These are phyloP conservation scores for Apoda limacodes DNA, from an alignment of 2,888 invertebrate genomes.

Conservation along the genomic window DNA sequence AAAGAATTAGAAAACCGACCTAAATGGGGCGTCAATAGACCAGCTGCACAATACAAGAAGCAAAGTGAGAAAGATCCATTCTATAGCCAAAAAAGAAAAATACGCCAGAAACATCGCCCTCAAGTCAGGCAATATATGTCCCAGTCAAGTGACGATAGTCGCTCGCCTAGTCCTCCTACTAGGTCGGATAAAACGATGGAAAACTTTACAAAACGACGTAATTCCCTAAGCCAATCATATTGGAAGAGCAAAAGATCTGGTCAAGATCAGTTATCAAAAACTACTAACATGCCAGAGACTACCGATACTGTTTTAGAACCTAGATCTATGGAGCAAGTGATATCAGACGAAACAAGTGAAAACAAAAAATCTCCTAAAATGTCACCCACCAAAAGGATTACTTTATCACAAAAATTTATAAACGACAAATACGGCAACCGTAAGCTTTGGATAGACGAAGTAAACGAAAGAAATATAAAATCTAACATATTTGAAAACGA, in stretches of 20 bases:
- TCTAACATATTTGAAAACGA: constrained; percentile 41
- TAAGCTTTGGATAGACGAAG: constrained; percentile 57
- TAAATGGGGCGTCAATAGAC: constrained; percentile 82
- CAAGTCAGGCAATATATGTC: constrained; percentile 65
- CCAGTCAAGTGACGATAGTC: constrained; percentile 74
- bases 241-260: constrained; percentile 58
- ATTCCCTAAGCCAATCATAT: constrained; percentile 60
- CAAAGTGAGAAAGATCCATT: constrained; percentile 92
- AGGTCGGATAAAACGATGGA: constrained; percentile 47
- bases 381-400: constrained; percentile 48
- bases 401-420: constrained; percentile 62
- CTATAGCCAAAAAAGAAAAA: constrained; percentile 78
- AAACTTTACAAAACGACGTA: constrained; percentile 47
- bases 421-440: constrained; percentile 66
- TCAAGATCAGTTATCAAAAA: constrained; percentile 44
- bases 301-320: constrained; percentile 27
- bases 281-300: constrained; percentile 53
- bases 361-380: constrained; percentile 49
- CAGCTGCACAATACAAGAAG: constrained; percentile 85
- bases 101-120: constrained; percentile 73
- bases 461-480: constrained; percentile 41
- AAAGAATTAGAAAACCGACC: constrained; percentile 74
- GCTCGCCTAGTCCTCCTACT: constrained; percentile 65
- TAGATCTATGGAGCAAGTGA: constrained; percentile 54
- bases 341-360: constrained; percentile 38